Conservation (phyloP, 92 coral and sea anemone genomes). For the Heteractis magnifica region DNA sequence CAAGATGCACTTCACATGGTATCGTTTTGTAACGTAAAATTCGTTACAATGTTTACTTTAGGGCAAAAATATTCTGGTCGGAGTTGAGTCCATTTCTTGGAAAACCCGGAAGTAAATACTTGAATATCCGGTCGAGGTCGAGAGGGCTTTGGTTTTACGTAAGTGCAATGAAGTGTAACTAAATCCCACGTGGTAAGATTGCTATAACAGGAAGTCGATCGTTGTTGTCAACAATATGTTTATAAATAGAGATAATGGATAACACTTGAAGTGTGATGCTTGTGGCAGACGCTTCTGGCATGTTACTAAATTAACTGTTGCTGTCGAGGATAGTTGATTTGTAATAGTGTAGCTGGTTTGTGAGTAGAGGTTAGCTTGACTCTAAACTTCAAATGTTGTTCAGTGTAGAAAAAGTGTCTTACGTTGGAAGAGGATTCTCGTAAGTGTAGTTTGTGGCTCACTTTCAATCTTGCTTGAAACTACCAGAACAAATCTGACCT, state of each 20-base stretch:
- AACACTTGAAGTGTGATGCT: background rate
- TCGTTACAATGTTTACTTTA: background rate
- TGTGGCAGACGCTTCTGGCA: background rate
- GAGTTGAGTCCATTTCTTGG: background rate
- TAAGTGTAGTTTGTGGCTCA: background rate
- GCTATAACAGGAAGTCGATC: slow-evolving; percentile 10
- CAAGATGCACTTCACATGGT: background rate
- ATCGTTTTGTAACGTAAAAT: background rate
- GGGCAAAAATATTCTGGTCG: background rate
- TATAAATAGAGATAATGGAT: background rate
- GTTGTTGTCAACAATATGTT: background rate
- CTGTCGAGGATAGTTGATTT: too few relatives aligned
- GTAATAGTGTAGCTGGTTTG: too few relatives aligned
- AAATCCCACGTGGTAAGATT: background rate
- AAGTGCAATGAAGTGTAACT: background rate
- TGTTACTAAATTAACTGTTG: background rate
- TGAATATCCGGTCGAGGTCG: slow-evolving; percentile 6
- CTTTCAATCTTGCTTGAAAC: background rate
- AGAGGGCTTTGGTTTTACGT: slow-evolving; percentile 15
- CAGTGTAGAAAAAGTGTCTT: background rate
- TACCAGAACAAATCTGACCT: background rate
- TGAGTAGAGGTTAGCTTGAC: too few relatives aligned
- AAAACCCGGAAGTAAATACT: slow-evolving; percentile 10
- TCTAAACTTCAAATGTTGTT: too few relatives aligned
- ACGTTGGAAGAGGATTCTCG: background rate